These are phyloP conservation scores for Gila orcuttii DNA, from an alignment of 2,113 vertebrate species.

Conservation along the genomic window DNA sequence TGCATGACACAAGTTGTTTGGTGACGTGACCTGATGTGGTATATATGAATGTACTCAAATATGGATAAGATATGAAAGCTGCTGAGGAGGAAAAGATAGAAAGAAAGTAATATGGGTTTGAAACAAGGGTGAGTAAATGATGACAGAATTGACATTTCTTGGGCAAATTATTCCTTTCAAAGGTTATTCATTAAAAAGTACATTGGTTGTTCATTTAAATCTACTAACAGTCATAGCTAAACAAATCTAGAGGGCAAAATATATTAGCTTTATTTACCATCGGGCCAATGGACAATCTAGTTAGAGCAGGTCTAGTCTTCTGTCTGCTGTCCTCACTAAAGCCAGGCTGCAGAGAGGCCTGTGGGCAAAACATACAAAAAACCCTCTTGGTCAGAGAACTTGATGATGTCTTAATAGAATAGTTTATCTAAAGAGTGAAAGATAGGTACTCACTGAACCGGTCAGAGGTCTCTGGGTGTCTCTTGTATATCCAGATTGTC, in stretches of 20 bases:
- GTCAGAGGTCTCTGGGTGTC: slow-evolving; percentile 47
- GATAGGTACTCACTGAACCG: slow-evolving; percentile 59
- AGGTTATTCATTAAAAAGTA: background rate
- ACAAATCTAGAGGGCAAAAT: background rate
- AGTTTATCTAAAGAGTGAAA: background rate
- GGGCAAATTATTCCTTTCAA: background rate
- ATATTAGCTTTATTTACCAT: slow-evolving; percentile 33
- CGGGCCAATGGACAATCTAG: background rate
- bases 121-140: background rate
- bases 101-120: background rate
- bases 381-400: background rate
- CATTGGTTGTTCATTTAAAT: background rate
- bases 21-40: background rate
- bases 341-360: slow-evolving; percentile 1
- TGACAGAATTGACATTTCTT: background rate
- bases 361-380: slow-evolving; percentile 11
- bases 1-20: background rate
- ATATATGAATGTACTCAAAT: background rate
- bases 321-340: background rate
- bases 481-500: slow-evolving; percentile 65
- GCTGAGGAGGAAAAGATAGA: background rate
- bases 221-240: background rate
- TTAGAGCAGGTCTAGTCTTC: background rate
- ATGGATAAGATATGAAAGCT: background rate
- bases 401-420: background rate